Base-by-base conservation (phyloP, 1,140 invertebrate species). In the Ceratina australensis region DNA sequence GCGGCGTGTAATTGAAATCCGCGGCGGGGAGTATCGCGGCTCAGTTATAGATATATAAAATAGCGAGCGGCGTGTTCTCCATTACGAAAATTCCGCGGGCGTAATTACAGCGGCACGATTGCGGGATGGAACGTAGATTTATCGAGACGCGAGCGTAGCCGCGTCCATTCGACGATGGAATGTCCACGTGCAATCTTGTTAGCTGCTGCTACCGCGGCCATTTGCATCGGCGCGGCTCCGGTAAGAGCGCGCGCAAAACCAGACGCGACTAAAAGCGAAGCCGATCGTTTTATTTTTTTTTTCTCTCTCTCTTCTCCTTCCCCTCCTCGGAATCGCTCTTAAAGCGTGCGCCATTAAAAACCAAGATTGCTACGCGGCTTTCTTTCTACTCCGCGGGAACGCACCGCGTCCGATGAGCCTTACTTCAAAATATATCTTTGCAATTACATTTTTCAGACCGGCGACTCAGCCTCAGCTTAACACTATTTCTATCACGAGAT, bases 111-210 rank as follows among this genome's bases (percentile, higher is more conserved):
- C 33, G 33, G 33, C 47, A 26, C 28, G 66, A 52, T 69, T 69
- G 66, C 66, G 33, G 26, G 66, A 57, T 47, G 64, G 73, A 68
- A 68, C 65, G 73, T 69, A 61, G 74, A 76, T 76, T 76, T 76
- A 76, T 76, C 74, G 74, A 76, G 66, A 61, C 57, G 47, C 20
- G 24, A 22, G 24, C 73, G 20, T 12, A 18, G 73, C n/a, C 18
- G 66, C 74, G 24, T 69, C 73, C 65, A 76, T 76, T 76, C 47
- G 54, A 33, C 66, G 59, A 52, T 59, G 74, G 78, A 86, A 84
- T 80, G 79, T 80, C 83, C 69, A 42, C 49, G 47, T 16, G 81
- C 80, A 79, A 86, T 81, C 82, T 84, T 84, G 82, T 85, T 86
- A 82, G 78, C 73, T 66, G 63, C 69, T 66, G 49, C 69, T 67